Base-by-base conservation (phyloP, 2,888 invertebrate genomes). In the Scaptomyza tumidula region DNA sequence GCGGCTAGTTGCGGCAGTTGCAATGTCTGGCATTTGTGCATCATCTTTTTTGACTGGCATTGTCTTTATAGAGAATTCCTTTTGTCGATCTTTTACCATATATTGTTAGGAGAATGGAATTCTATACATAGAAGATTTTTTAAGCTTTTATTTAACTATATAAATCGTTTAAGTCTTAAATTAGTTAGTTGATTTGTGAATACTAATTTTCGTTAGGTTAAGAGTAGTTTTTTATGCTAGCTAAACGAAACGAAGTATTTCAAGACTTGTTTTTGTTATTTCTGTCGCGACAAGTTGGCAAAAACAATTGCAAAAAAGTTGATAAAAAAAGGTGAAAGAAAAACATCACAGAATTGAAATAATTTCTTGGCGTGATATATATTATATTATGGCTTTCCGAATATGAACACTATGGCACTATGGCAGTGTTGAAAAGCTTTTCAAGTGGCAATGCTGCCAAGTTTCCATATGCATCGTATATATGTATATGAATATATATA, bases 261-360 rank as follows among this genome's bases (percentile, higher is more conserved):
- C 19, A 2, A 19, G 10, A 44, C 11, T 19, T 44, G 35, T 53
- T 54, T 16, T 41, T 60, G 49, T 60, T 55, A 11, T 44, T 46
- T 45, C 43, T 69, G 69, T 69, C 63, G 71, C 80, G 74, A 77
- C 58, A 67, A 68, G 62, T 71, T 71, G 80, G 69, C 80, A 59
- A 24, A 56, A 64, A 37, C 59, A 60, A 16, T 57, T 52, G 31
- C 6, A 44, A 46, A 48, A 16, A 48, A 2, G 11, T 19, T 19
- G 3, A 11, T 11, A 7, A 5, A 50, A 41, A 50, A 53, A n/a
- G 3, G 11, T 5, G 4, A 16, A 2, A 7, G 2, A 69, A 48
- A 14, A 19, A 44, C 27, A 41, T 56, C 50, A 52, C 61, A 33
- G 41, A 75, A 63, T 71, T 69, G 59, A 69, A 62, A 67, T 56